phyloP scores from a whole-genome alignment of 2,113 vertebrate genomes.

The Myotis lucifugus region DNA sequence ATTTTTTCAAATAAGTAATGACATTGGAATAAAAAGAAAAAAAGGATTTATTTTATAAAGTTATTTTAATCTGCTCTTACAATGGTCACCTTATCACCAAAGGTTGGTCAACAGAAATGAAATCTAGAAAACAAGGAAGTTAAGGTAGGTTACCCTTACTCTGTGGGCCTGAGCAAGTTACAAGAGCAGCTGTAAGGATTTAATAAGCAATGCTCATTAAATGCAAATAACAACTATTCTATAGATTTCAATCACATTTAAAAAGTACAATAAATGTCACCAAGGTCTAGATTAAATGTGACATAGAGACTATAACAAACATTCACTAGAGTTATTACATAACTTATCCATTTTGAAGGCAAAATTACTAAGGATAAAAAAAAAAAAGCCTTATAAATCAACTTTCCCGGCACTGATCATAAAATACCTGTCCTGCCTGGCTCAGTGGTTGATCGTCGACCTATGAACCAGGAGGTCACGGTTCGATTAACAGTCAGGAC shows the following conservation, averaged over 20 bases:
- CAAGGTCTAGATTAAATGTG: not conserved
- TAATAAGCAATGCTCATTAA: not conserved
- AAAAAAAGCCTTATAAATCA: not conserved
- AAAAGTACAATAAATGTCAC: not conserved
- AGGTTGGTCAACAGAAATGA: not conserved
- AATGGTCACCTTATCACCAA: not conserved
- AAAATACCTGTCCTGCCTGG: not conserved
- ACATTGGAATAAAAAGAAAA: not conserved
- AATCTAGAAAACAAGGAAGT: not conserved
- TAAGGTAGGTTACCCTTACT: not conserved
- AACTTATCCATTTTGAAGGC: not conserved
- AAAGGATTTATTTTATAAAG: not conserved
- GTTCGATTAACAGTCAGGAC: no score
- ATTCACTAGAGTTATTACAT: not conserved
- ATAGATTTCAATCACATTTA: not conserved
- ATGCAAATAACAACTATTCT: not conserved
- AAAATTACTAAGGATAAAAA: not conserved
- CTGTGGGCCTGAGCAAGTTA: not conserved
- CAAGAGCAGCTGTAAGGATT: not conserved
- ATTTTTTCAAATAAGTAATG: not conserved
- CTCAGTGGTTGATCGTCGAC: no score
- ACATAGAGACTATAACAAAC: not conserved
- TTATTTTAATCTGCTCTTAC: not conserved
- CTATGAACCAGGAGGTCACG: no score
- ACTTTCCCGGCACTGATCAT: not conserved